These are phyloP conservation scores for Myrmecophaga tridactyla DNA, from an alignment of 2,113 vertebrate species.

Conservation along the genomic window DNA sequence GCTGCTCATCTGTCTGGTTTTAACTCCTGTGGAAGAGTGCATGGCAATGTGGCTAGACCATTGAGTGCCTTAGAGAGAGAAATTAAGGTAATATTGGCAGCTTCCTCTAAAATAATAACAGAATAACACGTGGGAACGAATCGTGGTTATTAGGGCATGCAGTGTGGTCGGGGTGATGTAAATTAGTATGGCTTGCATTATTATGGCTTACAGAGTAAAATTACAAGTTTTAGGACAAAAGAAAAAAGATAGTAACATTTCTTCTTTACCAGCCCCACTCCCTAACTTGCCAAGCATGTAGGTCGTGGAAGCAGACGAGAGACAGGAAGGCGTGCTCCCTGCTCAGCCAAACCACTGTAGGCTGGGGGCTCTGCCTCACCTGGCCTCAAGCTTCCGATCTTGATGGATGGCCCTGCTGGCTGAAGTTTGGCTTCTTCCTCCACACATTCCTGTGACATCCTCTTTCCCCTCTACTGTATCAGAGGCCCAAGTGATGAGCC, in stretches of 20 bases:
- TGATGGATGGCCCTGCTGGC: not conserved
- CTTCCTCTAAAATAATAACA: constrained; percentile 43
- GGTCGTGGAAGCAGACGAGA: not conserved
- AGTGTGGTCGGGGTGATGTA: not conserved
- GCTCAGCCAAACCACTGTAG: not conserved
- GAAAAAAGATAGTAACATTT: not conserved
- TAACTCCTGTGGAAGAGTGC: constrained; percentile 82
- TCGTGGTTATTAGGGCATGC: fast-evolving
- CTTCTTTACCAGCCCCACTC: not conserved
- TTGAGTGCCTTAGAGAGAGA: constrained; percentile 67
- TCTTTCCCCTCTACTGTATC: not conserved
- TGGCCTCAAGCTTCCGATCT: not conserved
- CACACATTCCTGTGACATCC: no score
- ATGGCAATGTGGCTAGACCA: constrained; percentile 64
- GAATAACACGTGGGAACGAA: not conserved
- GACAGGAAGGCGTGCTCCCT: not conserved
- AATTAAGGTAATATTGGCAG: constrained; percentile 51
- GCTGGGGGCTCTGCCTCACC: not conserved
- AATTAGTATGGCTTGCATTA: not conserved
- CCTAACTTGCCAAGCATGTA: not conserved
- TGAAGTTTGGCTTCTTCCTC: not conserved
- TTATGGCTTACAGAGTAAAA: not conserved
- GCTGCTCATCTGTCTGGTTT: constrained; percentile 79
- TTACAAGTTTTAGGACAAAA: not conserved
- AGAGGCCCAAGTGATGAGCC: not conserved